These are phyloP conservation scores for Frieseomelitta varia DNA, from an alignment of 1,140 invertebrate genomes.

Conservation along the genomic window DNA sequence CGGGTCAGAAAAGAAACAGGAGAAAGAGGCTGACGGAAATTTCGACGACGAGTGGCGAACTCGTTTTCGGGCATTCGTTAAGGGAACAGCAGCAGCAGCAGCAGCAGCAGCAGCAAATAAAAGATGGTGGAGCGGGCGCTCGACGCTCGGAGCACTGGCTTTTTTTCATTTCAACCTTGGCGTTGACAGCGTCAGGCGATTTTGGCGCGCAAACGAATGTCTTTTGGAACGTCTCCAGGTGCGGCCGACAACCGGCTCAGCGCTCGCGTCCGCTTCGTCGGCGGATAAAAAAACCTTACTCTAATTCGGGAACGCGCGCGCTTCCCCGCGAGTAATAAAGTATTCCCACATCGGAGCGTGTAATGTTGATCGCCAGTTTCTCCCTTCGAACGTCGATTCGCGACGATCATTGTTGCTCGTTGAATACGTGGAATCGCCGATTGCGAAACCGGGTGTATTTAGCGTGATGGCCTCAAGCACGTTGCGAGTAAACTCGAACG, in stretches of 20 bases:
- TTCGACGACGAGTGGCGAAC: neutral
- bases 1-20: neutral
- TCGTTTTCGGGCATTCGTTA: slow-evolving; percentile 27
- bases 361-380: slow-evolving; percentile 18
- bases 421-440: too few species aligned
- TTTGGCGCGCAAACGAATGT: slow-evolving; percentile 61
- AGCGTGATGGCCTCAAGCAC: too few species aligned
- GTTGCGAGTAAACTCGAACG: too few species aligned
- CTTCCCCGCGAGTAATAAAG: slow-evolving; percentile 65
- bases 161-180: slow-evolving; percentile 39
- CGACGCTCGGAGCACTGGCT: slow-evolving; percentile 2
- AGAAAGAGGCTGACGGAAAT: neutral
- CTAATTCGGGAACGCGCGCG: slow-evolving; percentile 70
- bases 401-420: neutral
- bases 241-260: slow-evolving; percentile 40
- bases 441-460: too few species aligned
- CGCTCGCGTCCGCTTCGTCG: slow-evolving; percentile 2
- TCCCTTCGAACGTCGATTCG: neutral
- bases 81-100: too few species aligned
- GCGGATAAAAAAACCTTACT: slow-evolving; percentile 60
- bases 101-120: slow-evolving; percentile 10
- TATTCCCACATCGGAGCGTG: slow-evolving; percentile 52
- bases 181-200: slow-evolving; percentile 64
- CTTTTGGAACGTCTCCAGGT: slow-evolving; percentile 75
- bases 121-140: slow-evolving; percentile 9